phyloP scores from a whole-genome alignment of 2,888 invertebrate species.

The Agriopis marginaria region DNA sequence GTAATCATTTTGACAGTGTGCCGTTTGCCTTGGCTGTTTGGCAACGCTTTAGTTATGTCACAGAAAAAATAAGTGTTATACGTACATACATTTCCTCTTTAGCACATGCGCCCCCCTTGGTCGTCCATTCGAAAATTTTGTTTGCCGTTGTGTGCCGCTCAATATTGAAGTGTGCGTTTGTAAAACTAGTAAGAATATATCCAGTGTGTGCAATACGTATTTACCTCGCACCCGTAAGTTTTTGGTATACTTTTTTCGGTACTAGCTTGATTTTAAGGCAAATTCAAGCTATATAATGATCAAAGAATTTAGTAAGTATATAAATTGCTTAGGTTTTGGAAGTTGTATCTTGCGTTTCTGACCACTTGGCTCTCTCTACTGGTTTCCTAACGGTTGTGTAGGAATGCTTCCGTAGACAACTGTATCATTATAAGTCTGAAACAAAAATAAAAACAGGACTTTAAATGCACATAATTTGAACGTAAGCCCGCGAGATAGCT shows the following conservation, averaged over 20 bases:
- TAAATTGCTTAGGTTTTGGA: constrained; percentile 3
- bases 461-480: constrained; percentile 80
- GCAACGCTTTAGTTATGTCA: constrained; percentile 1
- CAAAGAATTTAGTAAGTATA: constrained; percentile 1
- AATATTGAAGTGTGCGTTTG: too few species aligned
- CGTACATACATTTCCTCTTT: too few species aligned
- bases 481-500: constrained; percentile 72
- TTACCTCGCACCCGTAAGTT: too few species aligned
- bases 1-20: constrained; percentile 11
- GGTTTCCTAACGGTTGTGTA: background rate
- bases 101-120: too few species aligned
- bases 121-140: too few species aligned
- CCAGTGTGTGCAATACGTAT: too few species aligned
- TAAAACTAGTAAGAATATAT: too few species aligned
- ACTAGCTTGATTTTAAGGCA: too few species aligned
- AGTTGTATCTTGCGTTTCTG: background rate
- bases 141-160: too few species aligned
- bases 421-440: constrained; percentile 24
- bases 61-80: too few species aligned
- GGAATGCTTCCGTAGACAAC: background rate
- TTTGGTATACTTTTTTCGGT: too few species aligned
- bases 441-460: constrained; percentile 54
- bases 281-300: too few species aligned
- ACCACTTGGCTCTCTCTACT: background rate
- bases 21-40: constrained; percentile 2